Conservation (phyloP, 2,888 invertebrate species). For the Athalia rosae region DNA sequence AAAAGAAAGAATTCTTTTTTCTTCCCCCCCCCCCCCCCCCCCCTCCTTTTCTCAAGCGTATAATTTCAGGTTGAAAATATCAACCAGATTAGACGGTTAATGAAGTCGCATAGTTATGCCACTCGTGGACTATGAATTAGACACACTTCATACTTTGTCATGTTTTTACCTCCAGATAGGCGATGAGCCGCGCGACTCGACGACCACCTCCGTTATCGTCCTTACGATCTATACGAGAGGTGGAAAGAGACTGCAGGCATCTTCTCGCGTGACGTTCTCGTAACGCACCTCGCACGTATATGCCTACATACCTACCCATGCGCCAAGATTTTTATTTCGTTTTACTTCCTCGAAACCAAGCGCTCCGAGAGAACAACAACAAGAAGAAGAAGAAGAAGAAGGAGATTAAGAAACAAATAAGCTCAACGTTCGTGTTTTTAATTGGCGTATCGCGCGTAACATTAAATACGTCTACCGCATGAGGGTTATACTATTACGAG, state of each 20-base stretch:
- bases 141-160: constrained; percentile 40
- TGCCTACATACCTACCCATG: no score
- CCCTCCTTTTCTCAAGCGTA: background rate
- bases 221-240: constrained; percentile 31
- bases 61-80: constrained; percentile 37
- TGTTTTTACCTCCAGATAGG: constrained; percentile 37
- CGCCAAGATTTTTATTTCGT: no score
- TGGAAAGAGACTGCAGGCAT: background rate
- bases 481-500: background rate
- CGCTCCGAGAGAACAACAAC: no score
- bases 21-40: no score
- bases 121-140: constrained; percentile 36
- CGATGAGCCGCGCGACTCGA: constrained; percentile 31
- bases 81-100: constrained; percentile 43
- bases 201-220: constrained; percentile 23
- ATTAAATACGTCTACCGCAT: constrained; percentile 31
- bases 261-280: constrained; percentile 31
- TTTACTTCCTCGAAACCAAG: no score
- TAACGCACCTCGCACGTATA: background rate
- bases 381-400: background rate
- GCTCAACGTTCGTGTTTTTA: constrained; percentile 41
- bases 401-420: constrained; percentile 43
- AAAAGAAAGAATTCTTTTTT: background rate
- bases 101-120: constrained; percentile 43
- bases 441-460: constrained; percentile 38